phyloP scores from a whole-genome alignment of 2,113 vertebrate genomes.

The Peromyscus polionotus region DNA sequence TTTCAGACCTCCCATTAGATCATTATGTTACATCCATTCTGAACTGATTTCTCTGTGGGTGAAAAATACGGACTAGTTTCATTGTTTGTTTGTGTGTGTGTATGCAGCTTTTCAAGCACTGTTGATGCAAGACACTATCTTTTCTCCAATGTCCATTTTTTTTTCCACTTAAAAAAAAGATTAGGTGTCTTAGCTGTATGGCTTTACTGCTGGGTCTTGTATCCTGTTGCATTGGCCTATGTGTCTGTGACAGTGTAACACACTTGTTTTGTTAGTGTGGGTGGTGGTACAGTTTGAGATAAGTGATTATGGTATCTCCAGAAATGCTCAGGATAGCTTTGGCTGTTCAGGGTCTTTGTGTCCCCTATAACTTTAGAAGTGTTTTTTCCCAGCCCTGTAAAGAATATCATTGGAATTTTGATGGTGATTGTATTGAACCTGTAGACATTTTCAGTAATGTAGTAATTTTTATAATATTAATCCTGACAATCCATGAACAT shows the following conservation, averaged over 20 bases:
- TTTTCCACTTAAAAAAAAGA: background rate
- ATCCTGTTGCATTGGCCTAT: background rate
- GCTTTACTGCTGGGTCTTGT: background rate
- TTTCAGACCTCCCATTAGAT: background rate
- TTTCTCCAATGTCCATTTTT: background rate
- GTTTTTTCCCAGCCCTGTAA: background rate
- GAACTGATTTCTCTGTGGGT: background rate
- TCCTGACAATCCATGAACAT: background rate
- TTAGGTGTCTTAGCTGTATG: background rate
- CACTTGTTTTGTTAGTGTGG: background rate
- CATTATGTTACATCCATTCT: background rate
- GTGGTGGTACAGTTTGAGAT: background rate
- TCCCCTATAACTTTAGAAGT: background rate
- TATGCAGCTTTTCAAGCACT: background rate
- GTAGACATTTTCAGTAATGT: background rate
- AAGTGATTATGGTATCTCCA: background rate
- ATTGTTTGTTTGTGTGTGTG: background rate
- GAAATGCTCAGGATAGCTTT: background rate
- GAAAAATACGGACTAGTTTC: background rate
- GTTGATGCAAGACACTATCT: background rate
- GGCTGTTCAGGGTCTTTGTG: background rate
- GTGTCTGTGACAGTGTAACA: too few relatives aligned
- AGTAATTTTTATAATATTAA: background rate
- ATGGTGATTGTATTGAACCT: background rate
- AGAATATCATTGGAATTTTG: background rate